Conservation (phyloP, 2,888 invertebrate genomes). For the Dicranocentrus wangi region DNA sequence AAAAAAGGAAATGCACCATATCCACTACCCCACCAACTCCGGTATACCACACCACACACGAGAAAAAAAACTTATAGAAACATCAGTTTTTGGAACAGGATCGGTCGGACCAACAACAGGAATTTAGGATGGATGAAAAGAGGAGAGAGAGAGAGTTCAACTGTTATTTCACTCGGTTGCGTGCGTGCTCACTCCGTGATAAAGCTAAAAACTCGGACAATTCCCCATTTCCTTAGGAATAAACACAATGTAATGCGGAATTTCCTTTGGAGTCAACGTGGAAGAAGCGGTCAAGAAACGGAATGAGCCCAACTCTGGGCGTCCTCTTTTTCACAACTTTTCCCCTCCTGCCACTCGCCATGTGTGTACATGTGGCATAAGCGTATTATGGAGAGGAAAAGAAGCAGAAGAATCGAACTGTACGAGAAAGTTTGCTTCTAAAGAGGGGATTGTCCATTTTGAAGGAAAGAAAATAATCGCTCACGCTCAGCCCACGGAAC, state of each 20-base stretch:
- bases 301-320: constrained; percentile 31
- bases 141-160: constrained; percentile 42
- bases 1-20: constrained; percentile 42
- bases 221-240: background rate
- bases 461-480: constrained; percentile 52
- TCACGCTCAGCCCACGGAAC: constrained; percentile 34
- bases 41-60: background rate
- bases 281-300: constrained; percentile 40
- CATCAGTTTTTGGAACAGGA: constrained; percentile 24
- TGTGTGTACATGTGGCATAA: constrained; percentile 6
- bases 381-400: constrained; percentile 25
- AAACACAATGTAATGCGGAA: constrained; percentile 32
- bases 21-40: background rate
- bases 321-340: constrained; percentile 28
- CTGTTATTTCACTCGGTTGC: constrained; percentile 60
- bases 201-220: constrained; percentile 42
- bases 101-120: constrained; percentile 47
- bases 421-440: constrained; percentile 32
- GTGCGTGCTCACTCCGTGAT: constrained; percentile 57
- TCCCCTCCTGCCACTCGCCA: background rate
- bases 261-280: constrained; percentile 35
- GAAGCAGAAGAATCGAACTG: constrained; percentile 46
- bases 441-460: constrained; percentile 50
- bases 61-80: background rate
- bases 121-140: constrained; percentile 45